Evolutionary conservation across 2,113 vertebrate species (phyloP).

Genomic region (Mobula hypostoma): DNA sequence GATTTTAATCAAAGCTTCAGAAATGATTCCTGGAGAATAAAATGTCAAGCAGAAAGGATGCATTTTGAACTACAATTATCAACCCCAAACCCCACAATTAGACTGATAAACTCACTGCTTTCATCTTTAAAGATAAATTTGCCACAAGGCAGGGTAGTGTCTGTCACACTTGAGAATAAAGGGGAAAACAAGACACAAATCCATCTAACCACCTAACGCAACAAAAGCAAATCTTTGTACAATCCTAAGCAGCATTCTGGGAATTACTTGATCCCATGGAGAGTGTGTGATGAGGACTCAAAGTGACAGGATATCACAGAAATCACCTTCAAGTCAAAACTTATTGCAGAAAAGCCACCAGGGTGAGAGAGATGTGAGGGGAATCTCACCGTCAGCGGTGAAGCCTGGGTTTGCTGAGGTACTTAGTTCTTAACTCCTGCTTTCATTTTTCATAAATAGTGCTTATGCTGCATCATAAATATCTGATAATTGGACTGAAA

Average conservation of each 20-base stretch:
- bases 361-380: neutral
- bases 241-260: neutral
- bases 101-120: neutral
- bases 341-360: neutral
- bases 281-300: neutral
- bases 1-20: constrained; percentile 4
- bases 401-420: neutral
- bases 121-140: neutral
- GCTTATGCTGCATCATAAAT: neutral
- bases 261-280: neutral
- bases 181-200: neutral
- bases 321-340: neutral
- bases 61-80: constrained; percentile 2
- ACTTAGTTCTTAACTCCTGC: neutral
- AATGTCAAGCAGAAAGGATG: constrained; percentile 27
- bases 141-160: neutral
- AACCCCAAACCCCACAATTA: neutral
- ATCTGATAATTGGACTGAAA: neutral
- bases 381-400: neutral
- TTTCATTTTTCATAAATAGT: neutral
- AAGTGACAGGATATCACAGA: constrained; percentile 20
- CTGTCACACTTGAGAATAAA: too few species aligned
- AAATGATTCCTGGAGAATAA: neutral
- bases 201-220: neutral
- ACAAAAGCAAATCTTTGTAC: constrained; percentile 4